Conservation (phyloP, 2,113 vertebrate genomes). For the Anguilla japonica region DNA sequence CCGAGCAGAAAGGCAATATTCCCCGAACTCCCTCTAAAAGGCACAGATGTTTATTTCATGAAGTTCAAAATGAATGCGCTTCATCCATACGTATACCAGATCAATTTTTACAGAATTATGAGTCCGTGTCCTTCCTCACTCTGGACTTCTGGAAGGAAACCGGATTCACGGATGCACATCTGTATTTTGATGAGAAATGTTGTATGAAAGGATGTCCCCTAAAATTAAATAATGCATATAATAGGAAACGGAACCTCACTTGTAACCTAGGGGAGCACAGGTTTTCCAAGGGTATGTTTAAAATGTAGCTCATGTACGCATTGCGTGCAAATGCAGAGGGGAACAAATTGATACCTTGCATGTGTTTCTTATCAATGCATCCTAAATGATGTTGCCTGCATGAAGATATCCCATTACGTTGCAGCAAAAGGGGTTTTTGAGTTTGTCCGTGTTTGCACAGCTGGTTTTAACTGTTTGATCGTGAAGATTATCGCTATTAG, state of each 20-base stretch:
- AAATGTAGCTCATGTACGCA: constrained; percentile 31
- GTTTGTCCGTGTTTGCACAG: constrained; percentile 47
- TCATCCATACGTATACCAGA: neutral
- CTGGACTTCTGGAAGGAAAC: neutral
- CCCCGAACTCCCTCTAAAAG: neutral
- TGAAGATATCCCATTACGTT: constrained; percentile 39
- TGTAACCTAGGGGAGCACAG: neutral
- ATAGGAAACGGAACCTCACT: neutral
- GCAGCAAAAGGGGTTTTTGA: constrained; percentile 27
- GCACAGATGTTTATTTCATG: neutral
- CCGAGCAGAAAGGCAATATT: neutral
- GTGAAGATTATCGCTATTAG: constrained; percentile 49
- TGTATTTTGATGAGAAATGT: neutral
- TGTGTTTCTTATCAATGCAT: constrained; percentile 47
- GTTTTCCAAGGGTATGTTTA: constrained; percentile 15
- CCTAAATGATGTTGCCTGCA: constrained; percentile 32
- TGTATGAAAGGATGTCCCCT: neutral
- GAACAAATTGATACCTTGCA: constrained; percentile 37
- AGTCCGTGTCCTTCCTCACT: neutral
- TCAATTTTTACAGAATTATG: neutral
- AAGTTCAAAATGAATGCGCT: neutral
- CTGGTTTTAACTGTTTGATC: constrained; percentile 46
- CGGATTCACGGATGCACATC: neutral
- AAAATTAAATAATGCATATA: neutral
- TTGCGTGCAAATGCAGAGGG: constrained; percentile 36